These are phyloP conservation scores for Alauda arvensis DNA, from an alignment of 2,797 vertebrate species.

Conservation along the genomic window DNA sequence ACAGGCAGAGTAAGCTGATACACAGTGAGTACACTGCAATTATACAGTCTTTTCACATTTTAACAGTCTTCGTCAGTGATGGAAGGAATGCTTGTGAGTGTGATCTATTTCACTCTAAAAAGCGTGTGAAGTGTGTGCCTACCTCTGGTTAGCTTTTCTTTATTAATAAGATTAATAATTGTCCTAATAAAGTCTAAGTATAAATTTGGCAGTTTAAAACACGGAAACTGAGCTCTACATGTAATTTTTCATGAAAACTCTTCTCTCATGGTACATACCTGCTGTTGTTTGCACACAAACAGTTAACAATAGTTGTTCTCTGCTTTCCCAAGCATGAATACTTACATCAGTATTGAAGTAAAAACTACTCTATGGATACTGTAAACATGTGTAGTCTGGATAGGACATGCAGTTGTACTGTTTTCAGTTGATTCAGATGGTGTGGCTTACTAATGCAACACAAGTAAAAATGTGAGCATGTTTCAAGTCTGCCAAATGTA, in stretches of 20 bases:
- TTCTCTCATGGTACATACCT: not conserved
- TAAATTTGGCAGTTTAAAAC: not conserved
- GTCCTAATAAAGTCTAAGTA: not conserved
- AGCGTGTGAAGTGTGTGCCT: fast-evolving
- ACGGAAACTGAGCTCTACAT: not conserved
- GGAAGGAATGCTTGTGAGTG: not conserved
- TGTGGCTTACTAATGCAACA: not conserved
- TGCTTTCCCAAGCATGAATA: not conserved
- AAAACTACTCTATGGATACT: not conserved
- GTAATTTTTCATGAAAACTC: not conserved
- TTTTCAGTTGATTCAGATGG: not conserved
- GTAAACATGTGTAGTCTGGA: not conserved
- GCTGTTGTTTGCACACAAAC: not conserved
- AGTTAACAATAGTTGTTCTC: not conserved
- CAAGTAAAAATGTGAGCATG: not conserved
- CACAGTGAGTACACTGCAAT: fast-evolving
- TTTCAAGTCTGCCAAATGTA: not conserved
- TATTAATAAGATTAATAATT: not conserved
- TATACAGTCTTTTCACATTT: not conserved
- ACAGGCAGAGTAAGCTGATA: not conserved
- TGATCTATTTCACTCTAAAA: not conserved
- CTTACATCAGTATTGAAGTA: not conserved
- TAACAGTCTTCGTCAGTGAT: not conserved
- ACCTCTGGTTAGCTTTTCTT: not conserved
- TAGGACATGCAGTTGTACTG: not conserved